A percentile compares a stretch with the other conserved stretches of the same genome.
Evolutionary conservation across 2,888 invertebrate species (phyloP).

Genomic region (Macrophya alboannulata): DNA sequence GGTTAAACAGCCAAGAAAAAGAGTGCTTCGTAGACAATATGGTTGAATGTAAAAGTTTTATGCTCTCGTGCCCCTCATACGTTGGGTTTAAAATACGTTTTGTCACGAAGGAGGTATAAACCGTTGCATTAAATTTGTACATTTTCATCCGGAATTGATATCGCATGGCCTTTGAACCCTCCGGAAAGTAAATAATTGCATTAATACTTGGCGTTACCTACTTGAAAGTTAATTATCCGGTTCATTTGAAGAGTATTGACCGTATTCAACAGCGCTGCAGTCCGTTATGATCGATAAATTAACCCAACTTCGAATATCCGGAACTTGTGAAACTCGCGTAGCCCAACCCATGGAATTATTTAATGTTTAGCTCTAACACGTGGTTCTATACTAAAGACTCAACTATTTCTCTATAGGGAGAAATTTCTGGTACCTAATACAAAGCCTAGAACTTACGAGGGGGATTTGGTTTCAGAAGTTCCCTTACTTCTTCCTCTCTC

Average conservation of each 20-base stretch:
- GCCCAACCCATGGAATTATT: neutral
- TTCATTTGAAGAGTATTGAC: neutral
- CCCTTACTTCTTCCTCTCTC: neutral
- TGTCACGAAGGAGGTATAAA: neutral
- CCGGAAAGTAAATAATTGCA: neutral
- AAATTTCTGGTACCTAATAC: conserved; percentile 46
- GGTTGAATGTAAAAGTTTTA: neutral
- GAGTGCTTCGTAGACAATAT: neutral
- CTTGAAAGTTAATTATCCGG: neutral
- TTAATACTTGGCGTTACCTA: neutral
- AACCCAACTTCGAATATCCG: neutral
- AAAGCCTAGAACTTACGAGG: conserved; percentile 47
- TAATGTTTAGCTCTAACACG: conserved; percentile 10
- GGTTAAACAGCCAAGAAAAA: neutral
- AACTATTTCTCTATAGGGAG: conserved; percentile 35
- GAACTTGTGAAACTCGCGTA: neutral
- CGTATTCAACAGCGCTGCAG: neutral
- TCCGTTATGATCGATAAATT: conserved; percentile 29
- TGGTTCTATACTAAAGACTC: conserved; percentile 6
- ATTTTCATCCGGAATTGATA: neutral
- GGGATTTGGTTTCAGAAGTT: neutral
- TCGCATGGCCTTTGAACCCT: neutral
- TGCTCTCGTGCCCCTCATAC: neutral
- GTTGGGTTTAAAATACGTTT: too few relatives aligned
- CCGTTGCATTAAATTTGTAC: neutral